Conservation (phyloP, 2,113 vertebrate species). For the Tor tambroides region DNA sequence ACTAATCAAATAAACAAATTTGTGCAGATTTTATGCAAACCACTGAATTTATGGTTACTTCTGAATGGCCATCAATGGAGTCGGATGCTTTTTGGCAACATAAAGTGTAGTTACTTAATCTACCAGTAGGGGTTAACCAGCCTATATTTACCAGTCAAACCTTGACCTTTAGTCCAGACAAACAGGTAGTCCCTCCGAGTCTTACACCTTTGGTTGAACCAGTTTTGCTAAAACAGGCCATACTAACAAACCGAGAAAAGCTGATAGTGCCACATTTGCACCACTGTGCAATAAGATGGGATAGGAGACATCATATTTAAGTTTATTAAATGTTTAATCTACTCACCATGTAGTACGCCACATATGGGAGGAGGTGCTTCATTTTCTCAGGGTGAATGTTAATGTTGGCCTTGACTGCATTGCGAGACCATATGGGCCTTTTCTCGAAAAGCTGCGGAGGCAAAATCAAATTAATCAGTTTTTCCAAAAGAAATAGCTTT, state of each 20-base stretch:
- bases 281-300: not conserved
- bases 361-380: slow-evolving; percentile 86
- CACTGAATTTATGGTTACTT: not conserved
- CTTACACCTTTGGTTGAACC: not conserved
- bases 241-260: not conserved
- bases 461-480: not conserved
- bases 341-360: slow-evolving; percentile 96
- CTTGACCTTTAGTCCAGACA: not conserved
- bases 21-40: too few species aligned
- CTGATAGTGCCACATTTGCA: not conserved
- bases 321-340: not conserved
- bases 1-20: not conserved
- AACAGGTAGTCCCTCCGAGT: not conserved
- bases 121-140: not conserved
- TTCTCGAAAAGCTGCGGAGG: slow-evolving; percentile 84
- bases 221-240: not conserved
- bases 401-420: slow-evolving; percentile 90
- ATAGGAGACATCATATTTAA: not conserved
- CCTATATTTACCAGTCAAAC: not conserved
- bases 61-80: not conserved
- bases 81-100: not conserved
- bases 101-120: not conserved
- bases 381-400: slow-evolving; percentile 93
- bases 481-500: not conserved
- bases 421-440: slow-evolving; percentile 92